Evolutionary conservation across 2,888 invertebrate genomes (phyloP), one percentile per base, ranked within the genome.

Genomic region (Pristionchus entomophagus): DNA sequence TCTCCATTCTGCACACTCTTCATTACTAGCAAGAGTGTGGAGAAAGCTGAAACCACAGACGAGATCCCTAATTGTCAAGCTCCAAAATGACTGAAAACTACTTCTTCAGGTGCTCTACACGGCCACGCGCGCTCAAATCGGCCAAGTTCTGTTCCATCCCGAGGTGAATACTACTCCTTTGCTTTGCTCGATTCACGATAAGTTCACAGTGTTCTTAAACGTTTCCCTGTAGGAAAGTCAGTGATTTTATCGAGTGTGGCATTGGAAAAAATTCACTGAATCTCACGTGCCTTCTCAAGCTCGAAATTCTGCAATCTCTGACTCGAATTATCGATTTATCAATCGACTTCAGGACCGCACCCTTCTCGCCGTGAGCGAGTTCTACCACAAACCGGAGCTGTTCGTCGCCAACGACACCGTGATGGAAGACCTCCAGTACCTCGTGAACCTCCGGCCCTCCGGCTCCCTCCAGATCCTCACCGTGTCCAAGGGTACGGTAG

Each of bases 331-430:
- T 41, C 41, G 45, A 41, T 56, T 62, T 26, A 62, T 8, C 32
- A 38, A 32, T 26, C 22, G 6, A 22, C 41, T 22, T 8, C 88
- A 85, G 53, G 93, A 93, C 59, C 89, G 91, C 81, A 93, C 91
- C 12, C 89, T 93, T 10, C 87, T 93, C 14, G 91, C 92, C 19
- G 90, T 93, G 29, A 90, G 91, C 0, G 93, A 93, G 87, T 89
- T 91, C 81, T 93, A 93, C 84, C 92, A 93, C 89, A 92, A 92
- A 87, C 93, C 93, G 17, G 92, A 93, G 81, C 88, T 92, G 41
- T 91, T 90, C 84, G 92, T 93, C n/a, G 92, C 93, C 41, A 93
- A 93, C 85, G 90, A 91, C 35, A 92, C 92, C 12, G 90, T 91
- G 77, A 90, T 91, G 89, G 91, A 89, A 35, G 91, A 91, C 62